phyloP scores from a whole-genome alignment of 2,888 invertebrate genomes.

The Dolichopus griseipennis region DNA sequence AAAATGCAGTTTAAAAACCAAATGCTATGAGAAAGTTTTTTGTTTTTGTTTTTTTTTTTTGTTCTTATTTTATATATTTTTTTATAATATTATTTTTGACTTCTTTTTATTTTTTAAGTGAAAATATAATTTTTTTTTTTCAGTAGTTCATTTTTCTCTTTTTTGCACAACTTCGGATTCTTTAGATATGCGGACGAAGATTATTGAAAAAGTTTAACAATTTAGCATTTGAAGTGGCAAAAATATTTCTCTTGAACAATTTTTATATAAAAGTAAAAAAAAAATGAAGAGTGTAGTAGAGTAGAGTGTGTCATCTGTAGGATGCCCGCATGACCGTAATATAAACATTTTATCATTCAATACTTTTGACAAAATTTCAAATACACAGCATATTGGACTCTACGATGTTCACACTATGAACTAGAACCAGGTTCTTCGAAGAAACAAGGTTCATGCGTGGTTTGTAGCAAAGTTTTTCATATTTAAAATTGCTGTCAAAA shows the following conservation, averaged over 20 bases:
- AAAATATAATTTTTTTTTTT: not conserved
- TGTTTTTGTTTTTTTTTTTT: not conserved
- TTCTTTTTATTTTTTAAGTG: not conserved
- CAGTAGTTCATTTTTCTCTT: not conserved
- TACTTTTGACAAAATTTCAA: too few relatives aligned
- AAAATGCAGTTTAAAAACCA: not conserved
- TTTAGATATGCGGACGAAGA: slow-evolving; percentile 4
- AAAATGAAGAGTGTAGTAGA: too few relatives aligned
- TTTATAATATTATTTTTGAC: not conserved
- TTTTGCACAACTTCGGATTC: not conserved
- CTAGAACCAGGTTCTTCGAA: too few relatives aligned
- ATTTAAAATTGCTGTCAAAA: too few relatives aligned
- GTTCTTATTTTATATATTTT: not conserved
- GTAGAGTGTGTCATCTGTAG: too few relatives aligned
- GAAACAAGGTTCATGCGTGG: too few relatives aligned
- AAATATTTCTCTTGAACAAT: not conserved
- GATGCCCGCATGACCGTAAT: too few relatives aligned
- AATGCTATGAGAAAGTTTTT: not conserved
- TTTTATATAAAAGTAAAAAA: too few relatives aligned
- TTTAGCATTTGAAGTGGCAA: slow-evolving; percentile 4
- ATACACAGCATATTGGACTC: too few relatives aligned
- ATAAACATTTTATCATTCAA: too few relatives aligned
- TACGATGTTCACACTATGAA: too few relatives aligned
- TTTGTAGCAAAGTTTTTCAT: too few relatives aligned
- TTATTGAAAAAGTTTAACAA: slow-evolving; percentile 1